Conservation (phyloP, 1,140 invertebrate species). For the Pseudomyrmex cubaensis region DNA sequence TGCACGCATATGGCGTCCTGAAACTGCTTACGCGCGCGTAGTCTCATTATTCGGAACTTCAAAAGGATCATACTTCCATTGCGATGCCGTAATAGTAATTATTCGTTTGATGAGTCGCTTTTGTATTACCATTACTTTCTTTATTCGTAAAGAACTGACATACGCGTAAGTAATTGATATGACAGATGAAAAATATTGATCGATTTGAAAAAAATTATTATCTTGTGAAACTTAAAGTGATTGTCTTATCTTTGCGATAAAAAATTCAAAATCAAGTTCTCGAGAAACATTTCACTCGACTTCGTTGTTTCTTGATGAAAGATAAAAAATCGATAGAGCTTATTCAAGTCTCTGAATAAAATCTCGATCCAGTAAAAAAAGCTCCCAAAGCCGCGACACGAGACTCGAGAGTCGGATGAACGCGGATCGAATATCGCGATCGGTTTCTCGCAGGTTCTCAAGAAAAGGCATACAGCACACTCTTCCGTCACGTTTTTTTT, state of each 20-base stretch:
- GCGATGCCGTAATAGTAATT: conserved; percentile 20
- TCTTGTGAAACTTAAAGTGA: not conserved
- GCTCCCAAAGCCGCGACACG: conserved; percentile 50
- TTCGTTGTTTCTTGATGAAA: conserved; percentile 20
- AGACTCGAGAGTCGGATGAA: conserved; percentile 50
- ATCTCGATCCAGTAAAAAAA: conserved; percentile 11
- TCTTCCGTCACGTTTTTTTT: conserved; percentile 24
- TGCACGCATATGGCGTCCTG: not conserved
- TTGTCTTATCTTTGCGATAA: not conserved
- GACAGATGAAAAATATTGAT: no score
- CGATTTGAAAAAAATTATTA: not conserved
- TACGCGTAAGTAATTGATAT: conserved; percentile 6
- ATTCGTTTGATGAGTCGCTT: conserved; percentile 44
- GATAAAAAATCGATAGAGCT: not conserved
- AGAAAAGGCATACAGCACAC: not conserved
- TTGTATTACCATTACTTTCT: conserved; percentile 16
- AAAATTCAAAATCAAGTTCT: not conserved
- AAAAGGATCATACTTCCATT: conserved; percentile 55
- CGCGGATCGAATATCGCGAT: conserved; percentile 55
- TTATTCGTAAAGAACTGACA: conserved; percentile 19
- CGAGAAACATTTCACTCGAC: not conserved
- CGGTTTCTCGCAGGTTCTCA: conserved; percentile 41
- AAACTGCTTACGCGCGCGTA: conserved; percentile 27
- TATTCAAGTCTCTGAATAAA: conserved; percentile 58
- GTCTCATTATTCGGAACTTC: conserved; percentile 56